Conservation (phyloP, 2,113 vertebrate species). For the Pyxicephalus adspersus region DNA sequence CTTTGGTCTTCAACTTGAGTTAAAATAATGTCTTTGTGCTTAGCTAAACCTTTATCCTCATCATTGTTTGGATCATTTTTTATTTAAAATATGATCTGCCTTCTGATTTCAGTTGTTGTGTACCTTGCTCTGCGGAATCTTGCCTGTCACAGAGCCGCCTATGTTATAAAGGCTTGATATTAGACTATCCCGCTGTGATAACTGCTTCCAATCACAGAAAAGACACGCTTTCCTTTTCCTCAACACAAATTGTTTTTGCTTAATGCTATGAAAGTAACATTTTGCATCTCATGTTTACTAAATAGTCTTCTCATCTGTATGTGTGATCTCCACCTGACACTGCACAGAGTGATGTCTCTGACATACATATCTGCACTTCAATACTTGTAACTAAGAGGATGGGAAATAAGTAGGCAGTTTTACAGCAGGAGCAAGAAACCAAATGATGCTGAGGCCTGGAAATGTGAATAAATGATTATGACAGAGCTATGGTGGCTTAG, state of each 20-base stretch:
- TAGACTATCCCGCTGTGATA: slow-evolving; percentile 30
- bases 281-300: slow-evolving; percentile 26
- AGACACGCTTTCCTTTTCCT: not conserved
- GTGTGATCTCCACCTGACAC: not conserved
- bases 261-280: slow-evolving; percentile 8
- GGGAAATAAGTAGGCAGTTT: no score
- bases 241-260: slow-evolving; percentile 9
- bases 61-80: no score
- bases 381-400: no score
- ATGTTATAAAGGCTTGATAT: slow-evolving; percentile 6
- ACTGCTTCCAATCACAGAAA: slow-evolving; percentile 22
- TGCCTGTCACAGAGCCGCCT: not conserved
- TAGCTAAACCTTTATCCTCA: no score
- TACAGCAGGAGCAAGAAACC: no score
- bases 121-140: not conserved
- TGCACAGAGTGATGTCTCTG: not conserved
- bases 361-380: not conserved
- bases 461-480: no score
- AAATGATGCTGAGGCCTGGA: no score
- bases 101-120: no score
- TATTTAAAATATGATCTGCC: no score
- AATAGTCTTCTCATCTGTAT: not conserved
- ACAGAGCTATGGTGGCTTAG: no score
- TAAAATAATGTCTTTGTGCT: no score
- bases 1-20: no score